A percentile compares a stretch with the other conserved stretches of the same genome.
These are phyloP conservation scores for Pandemis cinnamomeana DNA, from an alignment of 2,888 invertebrate species.

Conservation along the genomic window DNA sequence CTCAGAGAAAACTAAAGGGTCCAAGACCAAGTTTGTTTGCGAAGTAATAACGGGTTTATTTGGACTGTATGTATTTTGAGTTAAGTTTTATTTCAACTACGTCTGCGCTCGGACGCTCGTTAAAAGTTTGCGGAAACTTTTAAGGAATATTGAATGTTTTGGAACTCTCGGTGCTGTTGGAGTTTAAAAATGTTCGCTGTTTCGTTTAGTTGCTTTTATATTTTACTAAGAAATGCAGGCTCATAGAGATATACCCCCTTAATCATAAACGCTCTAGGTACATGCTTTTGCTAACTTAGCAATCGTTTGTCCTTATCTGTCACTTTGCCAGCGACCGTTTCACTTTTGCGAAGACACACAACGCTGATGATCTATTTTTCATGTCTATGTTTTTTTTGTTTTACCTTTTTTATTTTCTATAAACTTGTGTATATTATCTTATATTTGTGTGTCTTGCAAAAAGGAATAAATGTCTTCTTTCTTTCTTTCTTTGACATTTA, in stretches of 20 bases:
- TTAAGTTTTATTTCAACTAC: slow-evolving; percentile 48
- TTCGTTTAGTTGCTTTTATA: slow-evolving; percentile 22
- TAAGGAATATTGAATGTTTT: slow-evolving; percentile 41
- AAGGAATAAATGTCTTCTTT: no score
- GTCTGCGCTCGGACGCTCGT: slow-evolving; percentile 62
- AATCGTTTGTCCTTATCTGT: no score
- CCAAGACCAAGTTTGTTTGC: slow-evolving; percentile 60
- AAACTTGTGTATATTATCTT: no score
- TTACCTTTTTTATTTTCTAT: no score
- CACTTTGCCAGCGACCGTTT: no score
- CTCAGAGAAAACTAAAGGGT: slow-evolving; percentile 67
- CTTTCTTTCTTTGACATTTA: no score
- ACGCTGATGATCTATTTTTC: no score
- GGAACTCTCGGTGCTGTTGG: slow-evolving; percentile 21
- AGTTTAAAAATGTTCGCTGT: slow-evolving; percentile 32
- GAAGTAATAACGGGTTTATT: slow-evolving; percentile 67
- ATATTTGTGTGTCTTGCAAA: no score
- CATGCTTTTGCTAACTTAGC: no score
- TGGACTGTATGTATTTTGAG: slow-evolving; percentile 49
- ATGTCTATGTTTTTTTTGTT: no score
- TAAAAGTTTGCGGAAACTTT: slow-evolving; percentile 55
- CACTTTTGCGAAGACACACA: no score
- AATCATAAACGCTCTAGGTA: no score
- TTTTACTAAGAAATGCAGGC: slow-evolving; percentile 1
- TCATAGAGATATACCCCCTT: not conserved